A percentile compares a stretch with the other conserved stretches of the same genome.
These are phyloP conservation scores for Diacarnus erythraeanus DNA, from an alignment of 37 sponge, comb jelly and placozoan genomes.

Conservation along the genomic window DNA sequence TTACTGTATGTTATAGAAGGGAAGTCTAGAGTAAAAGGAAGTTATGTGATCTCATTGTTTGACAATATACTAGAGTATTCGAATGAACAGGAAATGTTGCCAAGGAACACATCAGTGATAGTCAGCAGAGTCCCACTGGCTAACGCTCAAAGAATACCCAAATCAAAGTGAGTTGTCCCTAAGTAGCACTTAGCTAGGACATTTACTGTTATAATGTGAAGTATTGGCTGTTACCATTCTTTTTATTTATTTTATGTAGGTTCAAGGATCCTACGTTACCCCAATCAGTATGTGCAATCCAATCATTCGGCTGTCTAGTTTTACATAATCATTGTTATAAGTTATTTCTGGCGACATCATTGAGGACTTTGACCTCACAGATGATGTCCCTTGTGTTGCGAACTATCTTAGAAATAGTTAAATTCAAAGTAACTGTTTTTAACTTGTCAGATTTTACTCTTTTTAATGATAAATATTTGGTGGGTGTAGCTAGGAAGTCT, in stretches of 20 bases:
- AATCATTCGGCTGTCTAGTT: constrained; percentile 3
- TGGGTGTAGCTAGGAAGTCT: too few relatives aligned
- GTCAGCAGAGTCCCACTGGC: constrained; percentile 65
- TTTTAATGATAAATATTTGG: constrained; percentile 7
- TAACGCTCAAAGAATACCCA: constrained; percentile 32
- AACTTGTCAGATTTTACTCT: constrained; percentile 14
- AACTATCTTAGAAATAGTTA: background rate
- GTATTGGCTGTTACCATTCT: background rate
- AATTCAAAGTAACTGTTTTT: background rate
- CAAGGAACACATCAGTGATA: constrained; percentile 77
- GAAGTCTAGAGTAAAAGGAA: too few relatives aligned
- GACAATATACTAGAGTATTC: constrained; percentile 73
- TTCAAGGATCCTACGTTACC: constrained; percentile 41
- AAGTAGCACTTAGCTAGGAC: too few relatives aligned
- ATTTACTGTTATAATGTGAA: background rate
- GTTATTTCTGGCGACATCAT: constrained; percentile 7
- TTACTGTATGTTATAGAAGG: too few relatives aligned
- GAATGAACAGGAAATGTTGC: constrained; percentile 77
- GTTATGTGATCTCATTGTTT: too few relatives aligned
- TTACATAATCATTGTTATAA: background rate
- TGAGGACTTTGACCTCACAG: constrained; percentile 15
- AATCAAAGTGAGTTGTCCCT: constrained; percentile 47
- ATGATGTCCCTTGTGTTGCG: background rate
- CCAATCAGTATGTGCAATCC: constrained; percentile 60
- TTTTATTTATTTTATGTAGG: constrained; percentile 9